phyloP scores from a whole-genome alignment of 2,888 invertebrate species.

The Drosophila aldrichi region DNA sequence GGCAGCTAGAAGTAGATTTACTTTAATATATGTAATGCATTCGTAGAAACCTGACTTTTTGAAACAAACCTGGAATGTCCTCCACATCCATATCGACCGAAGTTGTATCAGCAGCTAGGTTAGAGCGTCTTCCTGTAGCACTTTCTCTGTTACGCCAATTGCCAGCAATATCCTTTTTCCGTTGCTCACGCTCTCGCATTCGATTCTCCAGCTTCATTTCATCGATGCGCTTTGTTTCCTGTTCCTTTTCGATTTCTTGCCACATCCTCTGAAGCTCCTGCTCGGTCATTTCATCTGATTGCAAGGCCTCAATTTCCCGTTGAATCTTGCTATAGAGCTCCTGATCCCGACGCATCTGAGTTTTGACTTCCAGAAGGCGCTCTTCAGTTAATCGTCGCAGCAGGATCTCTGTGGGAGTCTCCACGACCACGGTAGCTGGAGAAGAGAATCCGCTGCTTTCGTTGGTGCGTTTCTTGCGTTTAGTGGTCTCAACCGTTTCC shows the following conservation, averaged over 20 bases:
- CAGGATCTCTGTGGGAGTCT: constrained; percentile 92
- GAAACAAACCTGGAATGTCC: constrained; percentile 62
- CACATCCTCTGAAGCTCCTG: constrained; percentile 91
- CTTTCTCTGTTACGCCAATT: constrained; percentile 86
- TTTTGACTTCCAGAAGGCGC: constrained; percentile 91
- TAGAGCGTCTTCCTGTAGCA: constrained; percentile 32
- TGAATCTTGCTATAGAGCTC: constrained; percentile 91
- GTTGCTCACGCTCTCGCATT: constrained; percentile 87
- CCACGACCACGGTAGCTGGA: constrained; percentile 76
- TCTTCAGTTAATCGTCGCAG: constrained; percentile 92
- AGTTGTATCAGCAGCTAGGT: constrained; percentile 70
- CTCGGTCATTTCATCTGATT: constrained; percentile 87
- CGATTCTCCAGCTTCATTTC: constrained; percentile 84
- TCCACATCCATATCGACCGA: constrained; percentile 82
- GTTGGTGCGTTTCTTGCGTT: constrained; percentile 78
- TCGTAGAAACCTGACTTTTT: background rate
- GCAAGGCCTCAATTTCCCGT: constrained; percentile 86
- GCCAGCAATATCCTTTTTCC: constrained; percentile 87
- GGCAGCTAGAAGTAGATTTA: constrained; percentile 15
- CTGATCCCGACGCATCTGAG: constrained; percentile 89
- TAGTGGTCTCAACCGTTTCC: constrained; percentile 94
- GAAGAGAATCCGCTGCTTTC: constrained; percentile 64
- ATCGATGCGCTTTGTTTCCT: constrained; percentile 90
- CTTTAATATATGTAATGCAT: background rate
- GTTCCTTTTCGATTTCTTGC: constrained; percentile 90